Percentiles rank a stretch among this genome's conserved stretches.
Conservation (phyloP, 2,888 invertebrate species). For the Lysandra bellargus region DNA sequence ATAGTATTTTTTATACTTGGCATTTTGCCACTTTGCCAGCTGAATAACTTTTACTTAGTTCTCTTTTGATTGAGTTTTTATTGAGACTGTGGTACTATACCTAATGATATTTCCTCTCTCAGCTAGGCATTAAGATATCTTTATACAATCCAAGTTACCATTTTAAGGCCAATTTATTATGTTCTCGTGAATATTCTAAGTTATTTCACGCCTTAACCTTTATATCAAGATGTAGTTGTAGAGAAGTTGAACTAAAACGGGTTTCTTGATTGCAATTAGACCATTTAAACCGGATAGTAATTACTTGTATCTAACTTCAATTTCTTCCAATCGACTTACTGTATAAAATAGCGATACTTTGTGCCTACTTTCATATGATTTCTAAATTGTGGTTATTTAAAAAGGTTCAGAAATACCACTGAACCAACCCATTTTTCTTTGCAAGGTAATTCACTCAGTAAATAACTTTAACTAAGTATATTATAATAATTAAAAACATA, state of each 20-base stretch:
- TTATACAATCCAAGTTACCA: neutral
- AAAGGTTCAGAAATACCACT: too few relatives aligned
- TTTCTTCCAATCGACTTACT: neutral
- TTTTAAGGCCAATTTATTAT: slow-evolving; percentile 28
- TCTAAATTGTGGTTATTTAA: neutral
- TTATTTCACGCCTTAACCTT: slow-evolving; percentile 40
- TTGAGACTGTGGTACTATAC: neutral
- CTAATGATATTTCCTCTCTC: neutral
- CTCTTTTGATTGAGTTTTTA: neutral
- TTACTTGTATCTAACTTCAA: neutral
- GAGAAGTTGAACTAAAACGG: slow-evolving; percentile 42
- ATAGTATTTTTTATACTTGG: too few relatives aligned
- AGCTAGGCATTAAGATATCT: neutral
- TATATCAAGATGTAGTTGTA: slow-evolving; percentile 39
- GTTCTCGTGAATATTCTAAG: slow-evolving; percentile 34
- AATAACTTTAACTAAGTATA: too few relatives aligned
- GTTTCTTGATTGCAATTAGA: slow-evolving; percentile 41
- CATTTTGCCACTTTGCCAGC: too few relatives aligned
- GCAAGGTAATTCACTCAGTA: too few relatives aligned
- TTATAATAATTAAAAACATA: too few relatives aligned
- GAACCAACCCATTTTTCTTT: too few relatives aligned
- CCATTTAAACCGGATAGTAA: slow-evolving; percentile 33
- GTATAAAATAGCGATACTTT: neutral
- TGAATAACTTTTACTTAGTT: neutral
- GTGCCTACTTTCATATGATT: neutral